These are phyloP conservation scores for Python bivittatus DNA, from an alignment of 2,113 vertebrate genomes.

Conservation along the genomic window DNA sequence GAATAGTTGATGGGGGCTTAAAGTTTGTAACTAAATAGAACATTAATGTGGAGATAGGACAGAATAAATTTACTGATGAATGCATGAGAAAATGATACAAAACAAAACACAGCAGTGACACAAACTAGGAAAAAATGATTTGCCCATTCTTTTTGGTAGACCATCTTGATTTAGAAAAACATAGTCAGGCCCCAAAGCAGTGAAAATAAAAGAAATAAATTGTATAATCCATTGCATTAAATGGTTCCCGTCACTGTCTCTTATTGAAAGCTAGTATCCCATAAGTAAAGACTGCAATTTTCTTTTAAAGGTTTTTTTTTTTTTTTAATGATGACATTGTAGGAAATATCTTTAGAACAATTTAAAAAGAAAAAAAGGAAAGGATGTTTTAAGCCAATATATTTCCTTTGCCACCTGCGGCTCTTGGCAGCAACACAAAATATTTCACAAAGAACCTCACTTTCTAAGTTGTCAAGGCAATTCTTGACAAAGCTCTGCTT, in stretches of 20 bases:
- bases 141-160: neutral
- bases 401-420: constrained; percentile 12
- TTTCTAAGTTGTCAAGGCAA: constrained; percentile 26
- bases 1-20: neutral
- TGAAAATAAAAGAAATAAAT: neutral
- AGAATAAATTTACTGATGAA: neutral
- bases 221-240: neutral
- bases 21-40: neutral
- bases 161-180: neutral
- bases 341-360: neutral
- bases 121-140: neutral
- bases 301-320: neutral
- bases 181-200: neutral
- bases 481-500: constrained; percentile 38
- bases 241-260: neutral
- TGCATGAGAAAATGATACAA: neutral
- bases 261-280: neutral
- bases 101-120: neutral
- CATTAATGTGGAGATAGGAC: neutral
- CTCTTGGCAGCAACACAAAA: neutral
- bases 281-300: neutral
- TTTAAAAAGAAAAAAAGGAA: neutral
- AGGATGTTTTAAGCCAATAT: neutral
- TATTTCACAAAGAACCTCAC: accelerated
- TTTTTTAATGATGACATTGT: neutral